A percentile compares a stretch with the other conserved stretches of the same genome.
These are phyloP conservation scores for Rhynchotus rufescens DNA, from an alignment of 2,797 vertebrate species.

Conservation along the genomic window DNA sequence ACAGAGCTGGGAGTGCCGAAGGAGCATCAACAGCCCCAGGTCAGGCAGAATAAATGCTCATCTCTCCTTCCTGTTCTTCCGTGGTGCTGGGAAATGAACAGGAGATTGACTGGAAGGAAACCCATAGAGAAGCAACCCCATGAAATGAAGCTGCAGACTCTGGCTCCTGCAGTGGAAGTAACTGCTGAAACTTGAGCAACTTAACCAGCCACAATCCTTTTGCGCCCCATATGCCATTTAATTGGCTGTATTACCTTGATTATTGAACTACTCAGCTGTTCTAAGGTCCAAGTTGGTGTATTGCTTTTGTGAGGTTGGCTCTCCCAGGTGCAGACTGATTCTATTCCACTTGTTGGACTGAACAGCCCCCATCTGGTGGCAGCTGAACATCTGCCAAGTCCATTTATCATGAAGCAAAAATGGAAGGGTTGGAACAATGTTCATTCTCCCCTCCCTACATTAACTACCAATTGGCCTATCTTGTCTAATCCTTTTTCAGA, in stretches of 20 bases:
- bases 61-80: background rate
- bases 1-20: background rate
- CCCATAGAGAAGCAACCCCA: background rate
- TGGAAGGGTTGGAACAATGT: conserved; percentile 57
- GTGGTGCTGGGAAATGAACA: background rate
- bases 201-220: background rate
- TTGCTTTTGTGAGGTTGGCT: conserved; percentile 23
- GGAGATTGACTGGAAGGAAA: rapidly evolving
- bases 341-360: conserved; percentile 16
- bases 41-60: background rate
- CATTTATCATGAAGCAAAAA: conserved; percentile 55
- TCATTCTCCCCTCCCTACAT: conserved; percentile 37
- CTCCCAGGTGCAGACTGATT: conserved; percentile 7
- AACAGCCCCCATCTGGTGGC: conserved; percentile 34
- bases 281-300: background rate
- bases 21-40: background rate
- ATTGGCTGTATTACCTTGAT: background rate
- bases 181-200: background rate
- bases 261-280: background rate
- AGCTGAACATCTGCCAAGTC: conserved; percentile 53
- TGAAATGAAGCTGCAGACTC: background rate
- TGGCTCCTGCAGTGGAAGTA: background rate
- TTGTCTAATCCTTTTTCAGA: conserved; percentile 10
- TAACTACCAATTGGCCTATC: conserved; percentile 55
- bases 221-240: conserved; percentile 4